phyloP scores from a whole-genome alignment of 2,797 vertebrate genomes.

The Myotis vivesi region DNA sequence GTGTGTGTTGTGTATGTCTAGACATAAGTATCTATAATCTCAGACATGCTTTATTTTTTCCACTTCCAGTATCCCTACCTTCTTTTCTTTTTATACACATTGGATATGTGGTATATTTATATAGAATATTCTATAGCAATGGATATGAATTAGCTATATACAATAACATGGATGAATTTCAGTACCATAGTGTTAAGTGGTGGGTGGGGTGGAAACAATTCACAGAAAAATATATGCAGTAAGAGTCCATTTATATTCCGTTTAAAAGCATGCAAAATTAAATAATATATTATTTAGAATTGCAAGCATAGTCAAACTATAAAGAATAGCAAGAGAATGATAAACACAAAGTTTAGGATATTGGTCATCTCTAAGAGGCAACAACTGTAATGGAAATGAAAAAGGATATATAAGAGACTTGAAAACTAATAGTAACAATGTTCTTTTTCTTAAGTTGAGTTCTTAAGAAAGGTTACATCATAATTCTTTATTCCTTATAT shows the following conservation, averaged over 20 bases:
- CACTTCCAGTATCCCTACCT: not conserved
- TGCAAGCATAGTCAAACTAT: constrained; percentile 35
- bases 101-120: not conserved
- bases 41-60: constrained; percentile 22
- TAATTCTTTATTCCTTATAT: constrained; percentile 39
- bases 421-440: not conserved
- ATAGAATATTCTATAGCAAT: constrained; percentile 11
- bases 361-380: constrained; percentile 12
- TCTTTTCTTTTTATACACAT: not conserved
- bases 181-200: not conserved
- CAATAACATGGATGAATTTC: constrained; percentile 15
- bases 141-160: constrained; percentile 32
- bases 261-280: constrained; percentile 35
- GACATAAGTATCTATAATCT: constrained; percentile 16
- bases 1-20: not conserved
- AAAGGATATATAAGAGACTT: constrained; percentile 18
- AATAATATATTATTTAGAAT: constrained; percentile 42
- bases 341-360: constrained; percentile 35
- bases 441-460: constrained; percentile 55
- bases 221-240: constrained; percentile 15
- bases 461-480: constrained; percentile 11
- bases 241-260: constrained; percentile 44
- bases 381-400: constrained; percentile 39
- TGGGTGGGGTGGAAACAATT: not conserved
- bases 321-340: constrained; percentile 5